These are phyloP conservation scores for Tylochromis polylepis DNA, from an alignment of 2,113 vertebrate genomes.

Conservation along the genomic window DNA sequence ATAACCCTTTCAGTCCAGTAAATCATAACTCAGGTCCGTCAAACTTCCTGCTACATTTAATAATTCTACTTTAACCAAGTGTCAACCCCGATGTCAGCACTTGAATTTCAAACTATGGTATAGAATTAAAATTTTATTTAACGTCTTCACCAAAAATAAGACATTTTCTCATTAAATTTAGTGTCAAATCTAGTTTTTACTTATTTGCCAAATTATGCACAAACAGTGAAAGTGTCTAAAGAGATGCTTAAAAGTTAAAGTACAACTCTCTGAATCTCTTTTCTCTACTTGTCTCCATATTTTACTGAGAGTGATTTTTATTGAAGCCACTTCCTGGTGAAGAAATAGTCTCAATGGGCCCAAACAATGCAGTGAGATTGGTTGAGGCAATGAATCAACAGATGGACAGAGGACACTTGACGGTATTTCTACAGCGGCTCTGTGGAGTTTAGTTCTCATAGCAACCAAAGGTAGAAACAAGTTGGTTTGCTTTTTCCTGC, in stretches of 20 bases:
- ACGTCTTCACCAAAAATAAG: neutral
- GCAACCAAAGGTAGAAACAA: neutral
- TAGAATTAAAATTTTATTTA: neutral
- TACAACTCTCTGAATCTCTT: neutral
- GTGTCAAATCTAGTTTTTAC: neutral
- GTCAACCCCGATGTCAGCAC: neutral
- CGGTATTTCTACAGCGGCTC: neutral
- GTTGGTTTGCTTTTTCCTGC: neutral
- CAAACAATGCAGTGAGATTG: neutral
- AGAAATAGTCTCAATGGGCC: neutral
- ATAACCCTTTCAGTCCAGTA: slow-evolving; percentile 33
- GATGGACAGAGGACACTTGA: neutral
- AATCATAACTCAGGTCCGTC: slow-evolving; percentile 22
- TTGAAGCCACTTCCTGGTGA: neutral
- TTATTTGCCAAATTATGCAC: neutral
- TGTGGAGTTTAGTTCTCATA: neutral
- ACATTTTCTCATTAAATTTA: neutral
- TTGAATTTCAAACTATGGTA: neutral
- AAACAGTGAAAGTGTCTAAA: neutral
- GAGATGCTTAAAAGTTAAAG: neutral
- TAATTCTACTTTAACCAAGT: neutral
- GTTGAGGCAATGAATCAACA: neutral
- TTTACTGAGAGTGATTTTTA: neutral
- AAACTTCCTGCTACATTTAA: neutral
- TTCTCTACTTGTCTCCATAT: neutral